A percentile compares a stretch with the other conserved stretches of the same genome.
Evolutionary conservation across 2,888 invertebrate species (phyloP).

Genomic region (Conchocele bisecta): DNA sequence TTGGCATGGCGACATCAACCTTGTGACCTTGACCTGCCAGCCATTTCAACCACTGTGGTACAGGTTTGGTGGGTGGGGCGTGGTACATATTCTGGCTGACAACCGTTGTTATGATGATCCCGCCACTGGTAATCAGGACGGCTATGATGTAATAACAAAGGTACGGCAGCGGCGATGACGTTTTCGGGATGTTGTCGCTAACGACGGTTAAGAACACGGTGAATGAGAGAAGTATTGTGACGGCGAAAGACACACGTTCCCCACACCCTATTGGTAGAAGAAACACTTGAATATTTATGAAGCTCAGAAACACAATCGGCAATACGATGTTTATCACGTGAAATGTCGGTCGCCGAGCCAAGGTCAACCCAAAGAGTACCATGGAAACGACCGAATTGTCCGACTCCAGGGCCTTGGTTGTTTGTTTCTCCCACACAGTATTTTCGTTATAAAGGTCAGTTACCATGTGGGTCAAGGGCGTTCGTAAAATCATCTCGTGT

Average conservation of each 20-base stretch:
- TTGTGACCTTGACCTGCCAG: no score
- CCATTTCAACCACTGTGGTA: conserved; percentile 1
- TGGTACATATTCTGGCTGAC: neutral
- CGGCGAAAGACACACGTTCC: conserved; percentile 28
- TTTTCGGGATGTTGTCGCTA: conserved; percentile 35
- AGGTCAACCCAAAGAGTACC: neutral
- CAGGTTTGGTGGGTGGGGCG: neutral
- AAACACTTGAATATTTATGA: conserved; percentile 26
- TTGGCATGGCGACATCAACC: no score
- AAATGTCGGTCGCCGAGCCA: conserved; percentile 26
- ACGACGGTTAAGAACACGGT: conserved; percentile 34
- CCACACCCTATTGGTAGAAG: conserved; percentile 29
- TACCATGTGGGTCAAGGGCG: neutral
- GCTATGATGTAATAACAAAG: conserved; percentile 14
- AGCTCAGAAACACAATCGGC: conserved; percentile 26
- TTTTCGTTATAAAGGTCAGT: neutral
- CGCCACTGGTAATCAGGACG: neutral
- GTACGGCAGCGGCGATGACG: conserved; percentile 24
- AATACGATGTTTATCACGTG: conserved; percentile 16
- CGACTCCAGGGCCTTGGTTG: no score
- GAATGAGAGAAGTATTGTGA: conserved; percentile 27
- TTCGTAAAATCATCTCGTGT: neutral
- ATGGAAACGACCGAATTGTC: no score
- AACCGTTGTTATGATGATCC: neutral
- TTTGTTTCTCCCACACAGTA: neutral